A percentile compares a stretch with the other conserved stretches of the same genome.
These are phyloP conservation scores for Phainopepla nitens DNA, from an alignment of 2,113 vertebrate species.

Conservation along the genomic window DNA sequence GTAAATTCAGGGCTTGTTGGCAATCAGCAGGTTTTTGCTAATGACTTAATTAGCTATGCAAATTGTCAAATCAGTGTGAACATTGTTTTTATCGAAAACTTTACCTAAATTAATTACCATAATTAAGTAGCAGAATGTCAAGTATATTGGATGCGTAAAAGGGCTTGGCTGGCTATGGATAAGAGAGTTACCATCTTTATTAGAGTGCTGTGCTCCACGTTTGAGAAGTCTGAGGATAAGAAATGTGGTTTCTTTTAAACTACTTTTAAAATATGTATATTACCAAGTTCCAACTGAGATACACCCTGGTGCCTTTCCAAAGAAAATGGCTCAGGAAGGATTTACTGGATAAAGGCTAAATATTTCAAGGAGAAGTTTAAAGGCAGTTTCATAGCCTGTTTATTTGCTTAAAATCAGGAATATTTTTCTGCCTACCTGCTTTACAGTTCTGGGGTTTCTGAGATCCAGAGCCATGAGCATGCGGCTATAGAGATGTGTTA, in stretches of 20 bases:
- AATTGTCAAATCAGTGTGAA: slow-evolving; percentile 98
- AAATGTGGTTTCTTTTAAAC: slow-evolving; percentile 22
- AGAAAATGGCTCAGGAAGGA: slow-evolving; percentile 26
- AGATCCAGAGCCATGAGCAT: slow-evolving; percentile 56
- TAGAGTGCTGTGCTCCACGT: slow-evolving; percentile 20
- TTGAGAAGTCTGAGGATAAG: slow-evolving; percentile 34
- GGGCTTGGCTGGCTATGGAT: slow-evolving; percentile 70
- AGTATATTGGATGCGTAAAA: slow-evolving; percentile 78
- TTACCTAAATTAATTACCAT: slow-evolving; percentile 98
- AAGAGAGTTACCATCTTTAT: slow-evolving; percentile 69
- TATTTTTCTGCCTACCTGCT: slow-evolving; percentile 64
- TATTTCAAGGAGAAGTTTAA: slow-evolving; percentile 29
- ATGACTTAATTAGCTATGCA: slow-evolving; percentile 99
- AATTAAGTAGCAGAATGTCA: slow-evolving; percentile 91
- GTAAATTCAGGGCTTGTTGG: slow-evolving; percentile 94
- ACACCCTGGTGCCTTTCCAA: not conserved
- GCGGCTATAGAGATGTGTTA: slow-evolving; percentile 34
- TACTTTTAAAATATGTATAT: not conserved
- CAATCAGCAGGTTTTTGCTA: slow-evolving; percentile 96
- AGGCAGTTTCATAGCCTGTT: slow-evolving; percentile 32
- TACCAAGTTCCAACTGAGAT: not conserved
- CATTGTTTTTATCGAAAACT: slow-evolving; percentile 98
- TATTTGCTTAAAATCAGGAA: slow-evolving; percentile 36
- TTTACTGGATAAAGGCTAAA: not conserved
- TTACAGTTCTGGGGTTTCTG: slow-evolving; percentile 62